Base-by-base conservation (phyloP, 2,888 invertebrate genomes). In the Alloscopus bannaensis region DNA sequence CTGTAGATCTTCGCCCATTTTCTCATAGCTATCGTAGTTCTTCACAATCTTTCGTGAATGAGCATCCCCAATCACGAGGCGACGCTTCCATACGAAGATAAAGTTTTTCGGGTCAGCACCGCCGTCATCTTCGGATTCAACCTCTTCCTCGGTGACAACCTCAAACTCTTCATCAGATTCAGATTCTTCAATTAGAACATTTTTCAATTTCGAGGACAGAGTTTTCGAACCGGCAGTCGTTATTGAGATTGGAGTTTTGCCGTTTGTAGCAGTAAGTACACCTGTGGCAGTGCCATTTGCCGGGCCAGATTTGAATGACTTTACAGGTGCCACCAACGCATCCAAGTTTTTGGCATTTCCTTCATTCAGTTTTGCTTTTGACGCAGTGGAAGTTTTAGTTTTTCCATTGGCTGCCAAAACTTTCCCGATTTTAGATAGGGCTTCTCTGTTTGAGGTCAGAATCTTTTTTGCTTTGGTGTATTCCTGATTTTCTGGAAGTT, bases 41-140 rank as follows among this genome's bases (percentile, higher is more conserved):
- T 60, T 70, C 2, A 81, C 60, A 3, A 81, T 13, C 29, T 70
- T 70, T 20, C 81, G 68, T 8, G 70, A 62, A 8, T 65, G 28
- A n/a, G 70, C 59, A 42, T 76, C 71, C 13, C 76, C 76, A 20
- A 81, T 50, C 20, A 76, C 52, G 11, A 81, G 18, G 0, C 64
- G 40, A n/a, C 57, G 47, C 24, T 81, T 81, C 24, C 20, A 81
- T 2, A 57, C 66, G 45, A 81, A 71, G 16, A 81, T 52, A 26
- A 76, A 81, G 42, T 69, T 70, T 20, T 57, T 45, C n/a, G 80
- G 68, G n/a, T 62, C 68, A n/a, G 45, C 65, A 26, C 42, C 42
- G 1, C 42, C 24, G 22, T 65, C 65, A 4, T 57, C 57, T 1
- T 69, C 57, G 2, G 18, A 26, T 3, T 36, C 36, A 16, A 8